Evolutionary conservation across 2,113 vertebrate species (phyloP).

Genomic region (Phylloscopus trochiloides): DNA sequence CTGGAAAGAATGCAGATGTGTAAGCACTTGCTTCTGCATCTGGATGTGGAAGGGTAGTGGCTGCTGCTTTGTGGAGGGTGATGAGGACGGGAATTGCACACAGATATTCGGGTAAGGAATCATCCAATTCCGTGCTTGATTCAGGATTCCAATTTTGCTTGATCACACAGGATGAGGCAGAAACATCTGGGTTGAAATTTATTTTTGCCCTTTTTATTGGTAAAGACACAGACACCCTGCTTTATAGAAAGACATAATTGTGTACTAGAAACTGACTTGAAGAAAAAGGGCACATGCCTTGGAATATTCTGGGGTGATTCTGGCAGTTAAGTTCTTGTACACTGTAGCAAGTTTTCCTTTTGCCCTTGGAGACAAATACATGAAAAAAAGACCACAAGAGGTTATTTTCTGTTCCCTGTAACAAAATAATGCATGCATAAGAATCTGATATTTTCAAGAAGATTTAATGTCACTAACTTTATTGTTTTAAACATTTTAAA

Average conservation of each 20-base stretch:
- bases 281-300: background rate
- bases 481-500: background rate
- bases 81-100: background rate
- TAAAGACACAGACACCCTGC: background rate
- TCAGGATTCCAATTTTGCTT: background rate
- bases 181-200: background rate
- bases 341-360: background rate
- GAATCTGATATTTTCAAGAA: background rate
- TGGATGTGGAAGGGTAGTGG: background rate
- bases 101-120: background rate
- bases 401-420: background rate
- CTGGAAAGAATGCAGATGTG: background rate
- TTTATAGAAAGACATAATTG: background rate
- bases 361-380: background rate
- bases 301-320: background rate
- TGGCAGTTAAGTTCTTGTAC: background rate
- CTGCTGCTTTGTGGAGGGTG: background rate
- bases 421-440: background rate
- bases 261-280: background rate
- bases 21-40: background rate
- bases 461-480: background rate
- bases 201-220: background rate
- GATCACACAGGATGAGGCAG: background rate
- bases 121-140: background rate
- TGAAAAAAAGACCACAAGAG: background rate